Evolutionary conservation across 2,797 vertebrate genomes (phyloP).

Genomic region (Artibeus lituratus): DNA sequence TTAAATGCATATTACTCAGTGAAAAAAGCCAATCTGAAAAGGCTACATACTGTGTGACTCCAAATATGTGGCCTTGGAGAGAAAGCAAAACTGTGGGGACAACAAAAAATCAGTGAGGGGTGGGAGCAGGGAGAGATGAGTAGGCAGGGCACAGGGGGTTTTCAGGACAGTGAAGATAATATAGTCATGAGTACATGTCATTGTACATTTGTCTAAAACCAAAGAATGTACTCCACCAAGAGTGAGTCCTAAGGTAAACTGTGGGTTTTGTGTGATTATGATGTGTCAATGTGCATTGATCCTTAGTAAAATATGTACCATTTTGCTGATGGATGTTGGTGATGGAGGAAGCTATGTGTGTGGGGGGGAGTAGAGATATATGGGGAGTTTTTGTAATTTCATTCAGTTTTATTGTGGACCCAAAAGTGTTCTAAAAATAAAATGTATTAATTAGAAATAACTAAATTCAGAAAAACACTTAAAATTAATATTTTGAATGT

Average conservation of each 20-base stretch:
- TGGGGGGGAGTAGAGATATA: neutral
- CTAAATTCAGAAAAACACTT: neutral
- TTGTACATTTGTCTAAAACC: too few species aligned
- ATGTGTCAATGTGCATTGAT: neutral
- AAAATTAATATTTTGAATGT: neutral
- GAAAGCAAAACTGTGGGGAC: neutral
- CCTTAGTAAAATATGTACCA: neutral
- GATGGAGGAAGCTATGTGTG: neutral
- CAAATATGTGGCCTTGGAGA: neutral
- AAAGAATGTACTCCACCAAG: too few species aligned
- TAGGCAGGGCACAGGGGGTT: too few species aligned
- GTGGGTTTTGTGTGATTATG: neutral
- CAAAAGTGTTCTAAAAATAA: too few species aligned
- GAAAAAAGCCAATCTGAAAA: neutral
- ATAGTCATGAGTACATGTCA: too few species aligned
- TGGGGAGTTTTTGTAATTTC: neutral
- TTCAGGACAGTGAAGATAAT: too few species aligned
- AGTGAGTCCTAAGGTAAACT: too few species aligned
- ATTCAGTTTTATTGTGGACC: neutral
- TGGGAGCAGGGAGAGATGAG: too few species aligned
- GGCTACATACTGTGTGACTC: neutral
- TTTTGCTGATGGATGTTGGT: neutral
- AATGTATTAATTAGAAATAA: neutral
- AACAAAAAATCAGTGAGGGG: too few species aligned
- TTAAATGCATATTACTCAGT: neutral